Conservation (phyloP, 1,140 invertebrate species). For the Bombus fervidus region DNA sequence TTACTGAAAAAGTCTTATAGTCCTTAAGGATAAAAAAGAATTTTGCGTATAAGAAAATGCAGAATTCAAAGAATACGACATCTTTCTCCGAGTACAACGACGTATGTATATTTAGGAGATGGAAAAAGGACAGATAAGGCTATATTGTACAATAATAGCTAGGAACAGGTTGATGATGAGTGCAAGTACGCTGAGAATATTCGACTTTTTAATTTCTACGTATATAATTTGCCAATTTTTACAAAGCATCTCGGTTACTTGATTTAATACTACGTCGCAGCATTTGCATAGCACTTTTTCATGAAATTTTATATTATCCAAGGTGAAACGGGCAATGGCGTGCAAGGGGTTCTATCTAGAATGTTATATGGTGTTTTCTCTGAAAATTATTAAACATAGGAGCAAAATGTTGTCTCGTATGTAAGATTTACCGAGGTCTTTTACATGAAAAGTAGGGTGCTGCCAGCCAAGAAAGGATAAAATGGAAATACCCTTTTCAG, state of each 20-base stretch:
- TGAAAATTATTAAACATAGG: conserved; percentile 24
- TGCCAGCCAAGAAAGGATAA: not conserved
- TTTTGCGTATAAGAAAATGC: not conserved
- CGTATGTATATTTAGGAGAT: not conserved
- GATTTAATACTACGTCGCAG: not conserved
- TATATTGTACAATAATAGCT: not conserved
- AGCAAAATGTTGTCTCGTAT: conserved; percentile 20
- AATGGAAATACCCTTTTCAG: not conserved
- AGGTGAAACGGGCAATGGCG: not conserved
- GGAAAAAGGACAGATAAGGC: not conserved
- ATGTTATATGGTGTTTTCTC: not conserved
- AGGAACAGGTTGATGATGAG: not conserved
- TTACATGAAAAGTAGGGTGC: conserved; percentile 11
- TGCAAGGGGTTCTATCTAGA: not conserved
- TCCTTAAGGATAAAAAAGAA: no score
- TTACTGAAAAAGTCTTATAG: no score
- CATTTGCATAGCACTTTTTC: conserved; percentile 6
- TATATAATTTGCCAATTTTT: not conserved
- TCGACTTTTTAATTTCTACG: not conserved
- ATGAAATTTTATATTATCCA: conserved; percentile 15
- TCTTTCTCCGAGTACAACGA: not conserved
- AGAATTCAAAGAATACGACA: not conserved
- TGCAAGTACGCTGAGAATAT: not conserved
- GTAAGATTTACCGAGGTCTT: conserved; percentile 28
- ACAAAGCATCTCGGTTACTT: not conserved